Conservation (phyloP, 92 coral and sea anemone genomes). For the Plumapathes pennacea region DNA sequence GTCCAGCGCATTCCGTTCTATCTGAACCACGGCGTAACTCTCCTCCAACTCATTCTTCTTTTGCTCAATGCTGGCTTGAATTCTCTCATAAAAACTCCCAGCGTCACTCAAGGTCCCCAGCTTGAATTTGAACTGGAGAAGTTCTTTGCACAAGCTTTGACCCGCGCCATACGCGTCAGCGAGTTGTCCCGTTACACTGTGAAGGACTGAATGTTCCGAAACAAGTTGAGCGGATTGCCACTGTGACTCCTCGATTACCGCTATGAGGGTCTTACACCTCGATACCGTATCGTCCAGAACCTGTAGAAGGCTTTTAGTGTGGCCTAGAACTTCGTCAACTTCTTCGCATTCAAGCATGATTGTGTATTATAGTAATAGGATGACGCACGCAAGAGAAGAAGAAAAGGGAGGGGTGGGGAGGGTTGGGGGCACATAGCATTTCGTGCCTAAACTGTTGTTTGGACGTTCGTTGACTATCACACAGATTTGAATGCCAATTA, state of each 20-base stretch:
- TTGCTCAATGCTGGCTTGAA: slow-evolving; percentile 12
- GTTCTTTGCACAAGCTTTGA: slow-evolving; percentile 34
- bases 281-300: slow-evolving; percentile 48
- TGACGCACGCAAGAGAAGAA: too few relatives aligned
- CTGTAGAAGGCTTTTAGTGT: slow-evolving; percentile 30
- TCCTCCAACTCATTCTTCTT: slow-evolving; percentile 20
- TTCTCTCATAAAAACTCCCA: slow-evolving; percentile 4
- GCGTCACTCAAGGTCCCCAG: slow-evolving; percentile 25
- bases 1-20: slow-evolving; percentile 5
- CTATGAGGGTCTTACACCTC: slow-evolving; percentile 20
- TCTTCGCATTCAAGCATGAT: slow-evolving; percentile 13
- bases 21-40: background rate
- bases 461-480: too few relatives aligned
- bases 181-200: slow-evolving; percentile 8
- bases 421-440: too few relatives aligned
- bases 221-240: slow-evolving; percentile 5
- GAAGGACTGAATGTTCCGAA: slow-evolving; percentile 12
- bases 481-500: too few relatives aligned
- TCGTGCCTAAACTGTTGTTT: too few relatives aligned
- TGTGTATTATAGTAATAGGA: background rate
- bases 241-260: slow-evolving; percentile 32
- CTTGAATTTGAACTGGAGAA: slow-evolving; percentile 49
- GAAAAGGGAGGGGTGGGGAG: too few relatives aligned
- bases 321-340: slow-evolving; percentile 25
- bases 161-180: slow-evolving; percentile 23